These are phyloP conservation scores for Orchestia grillus DNA, from an alignment of 1,140 invertebrate species.

Conservation along the genomic window DNA sequence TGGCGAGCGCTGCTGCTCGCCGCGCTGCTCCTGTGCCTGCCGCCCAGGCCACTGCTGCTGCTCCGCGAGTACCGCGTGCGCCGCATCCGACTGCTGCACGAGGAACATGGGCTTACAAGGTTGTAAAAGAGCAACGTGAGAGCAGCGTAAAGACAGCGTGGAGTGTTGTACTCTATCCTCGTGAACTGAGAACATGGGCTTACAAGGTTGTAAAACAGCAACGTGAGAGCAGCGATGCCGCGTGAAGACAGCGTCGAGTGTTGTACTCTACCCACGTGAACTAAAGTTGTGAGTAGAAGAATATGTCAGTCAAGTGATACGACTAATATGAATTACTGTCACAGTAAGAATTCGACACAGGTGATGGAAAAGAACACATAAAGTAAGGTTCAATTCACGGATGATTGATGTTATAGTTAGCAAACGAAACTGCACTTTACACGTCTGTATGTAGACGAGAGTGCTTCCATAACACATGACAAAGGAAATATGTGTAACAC, in stretches of 20 bases:
- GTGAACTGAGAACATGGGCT: too few relatives aligned
- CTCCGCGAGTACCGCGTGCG: conserved; percentile 33
- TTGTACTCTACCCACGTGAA: too few relatives aligned
- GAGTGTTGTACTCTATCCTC: too few relatives aligned
- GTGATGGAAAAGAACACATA: too few relatives aligned
- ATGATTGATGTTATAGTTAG: neutral
- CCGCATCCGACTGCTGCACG: conserved; percentile 52
- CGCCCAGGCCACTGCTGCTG: conserved; percentile 15
- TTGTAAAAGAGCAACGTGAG: neutral
- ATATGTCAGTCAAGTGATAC: neutral
- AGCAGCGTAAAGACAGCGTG: neutral
- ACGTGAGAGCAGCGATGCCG: neutral
- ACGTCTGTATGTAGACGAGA: neutral
- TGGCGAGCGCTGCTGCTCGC: conserved; percentile 71
- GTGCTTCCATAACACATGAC: neutral
- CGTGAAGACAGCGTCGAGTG: neutral
- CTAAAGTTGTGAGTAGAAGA: too few relatives aligned
- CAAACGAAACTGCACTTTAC: neutral
- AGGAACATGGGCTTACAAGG: neutral
- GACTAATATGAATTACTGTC: neutral
- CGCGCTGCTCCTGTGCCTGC: neutral
- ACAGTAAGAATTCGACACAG: too few relatives aligned
- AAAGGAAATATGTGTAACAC: neutral
- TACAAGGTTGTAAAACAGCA: neutral
- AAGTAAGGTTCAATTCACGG: neutral